Conservation (phyloP, 2,113 vertebrate genomes). For the Poecilia latipinna region DNA sequence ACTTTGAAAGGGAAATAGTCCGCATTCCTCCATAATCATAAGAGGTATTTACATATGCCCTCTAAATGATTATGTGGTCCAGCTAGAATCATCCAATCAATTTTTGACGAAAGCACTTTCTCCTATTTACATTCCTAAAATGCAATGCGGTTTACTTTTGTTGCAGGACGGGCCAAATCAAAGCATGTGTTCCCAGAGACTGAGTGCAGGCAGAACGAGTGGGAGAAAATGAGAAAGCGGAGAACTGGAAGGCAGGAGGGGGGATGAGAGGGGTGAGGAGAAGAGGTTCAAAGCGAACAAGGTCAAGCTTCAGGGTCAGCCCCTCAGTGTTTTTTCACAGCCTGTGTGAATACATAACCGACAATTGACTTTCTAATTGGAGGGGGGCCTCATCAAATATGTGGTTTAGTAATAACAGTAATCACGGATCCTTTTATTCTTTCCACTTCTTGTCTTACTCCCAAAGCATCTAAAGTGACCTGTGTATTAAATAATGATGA, state of each 20-base stretch:
- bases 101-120: constrained; percentile 77
- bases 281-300: constrained; percentile 73
- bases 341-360: constrained; percentile 74
- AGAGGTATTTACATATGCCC: constrained; percentile 80
- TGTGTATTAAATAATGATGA: constrained; percentile 60
- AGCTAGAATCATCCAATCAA: constrained; percentile 70
- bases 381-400: constrained; percentile 72
- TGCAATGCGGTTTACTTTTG: constrained; percentile 76
- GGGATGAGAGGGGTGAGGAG: constrained; percentile 11
- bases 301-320: constrained; percentile 78
- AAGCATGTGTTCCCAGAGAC: constrained; percentile 65
- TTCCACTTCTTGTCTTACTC: constrained; percentile 54
- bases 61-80: constrained; percentile 79
- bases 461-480: constrained; percentile 54
- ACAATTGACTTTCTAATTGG: constrained; percentile 80
- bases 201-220: constrained; percentile 43
- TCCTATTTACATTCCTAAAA: constrained; percentile 81
- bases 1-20: constrained; percentile 72
- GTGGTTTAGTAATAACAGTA: constrained; percentile 70
- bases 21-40: constrained; percentile 76
- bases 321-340: constrained; percentile 70
- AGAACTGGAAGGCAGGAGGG: neutral
- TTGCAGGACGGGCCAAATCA: constrained; percentile 74
- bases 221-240: constrained; percentile 15
- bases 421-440: constrained; percentile 61